Conservation (phyloP, 2,113 vertebrate genomes). For the Suncus etruscus region DNA sequence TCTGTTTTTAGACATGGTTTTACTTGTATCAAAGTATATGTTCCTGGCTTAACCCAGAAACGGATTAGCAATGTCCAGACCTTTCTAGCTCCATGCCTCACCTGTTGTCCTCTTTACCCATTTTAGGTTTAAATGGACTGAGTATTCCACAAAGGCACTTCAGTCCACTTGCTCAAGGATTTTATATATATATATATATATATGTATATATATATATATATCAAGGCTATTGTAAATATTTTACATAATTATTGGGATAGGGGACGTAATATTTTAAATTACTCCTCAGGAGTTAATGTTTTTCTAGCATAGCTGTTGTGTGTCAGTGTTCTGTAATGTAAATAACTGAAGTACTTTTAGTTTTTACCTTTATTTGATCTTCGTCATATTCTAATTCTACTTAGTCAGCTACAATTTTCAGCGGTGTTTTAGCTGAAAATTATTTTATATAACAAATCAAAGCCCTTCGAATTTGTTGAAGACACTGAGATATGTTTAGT, state of each 20-base stretch:
- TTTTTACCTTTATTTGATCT: conserved; percentile 71
- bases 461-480: conserved; percentile 75
- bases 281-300: neutral
- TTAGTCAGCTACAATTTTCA: conserved; percentile 63
- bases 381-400: conserved; percentile 77
- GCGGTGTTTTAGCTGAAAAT: conserved; percentile 66
- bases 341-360: conserved; percentile 64
- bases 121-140: neutral
- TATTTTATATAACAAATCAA: conserved; percentile 80
- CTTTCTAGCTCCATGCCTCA: conserved; percentile 27
- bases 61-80: conserved; percentile 27
- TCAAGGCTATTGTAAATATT: conserved; percentile 33
- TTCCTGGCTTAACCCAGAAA: conserved; percentile 44
- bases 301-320: conserved; percentile 67
- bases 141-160: neutral
- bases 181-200: neutral
- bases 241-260: conserved; percentile 11
- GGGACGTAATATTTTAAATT: conserved; percentile 55
- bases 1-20: conserved; percentile 31
- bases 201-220: neutral
- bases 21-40: neutral
- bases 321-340: conserved; percentile 46
- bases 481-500: conserved; percentile 41
- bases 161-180: neutral
- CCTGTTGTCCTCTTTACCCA: neutral